phyloP scores from a whole-genome alignment of 2,888 invertebrate genomes.

The Spodoptera exigua region DNA sequence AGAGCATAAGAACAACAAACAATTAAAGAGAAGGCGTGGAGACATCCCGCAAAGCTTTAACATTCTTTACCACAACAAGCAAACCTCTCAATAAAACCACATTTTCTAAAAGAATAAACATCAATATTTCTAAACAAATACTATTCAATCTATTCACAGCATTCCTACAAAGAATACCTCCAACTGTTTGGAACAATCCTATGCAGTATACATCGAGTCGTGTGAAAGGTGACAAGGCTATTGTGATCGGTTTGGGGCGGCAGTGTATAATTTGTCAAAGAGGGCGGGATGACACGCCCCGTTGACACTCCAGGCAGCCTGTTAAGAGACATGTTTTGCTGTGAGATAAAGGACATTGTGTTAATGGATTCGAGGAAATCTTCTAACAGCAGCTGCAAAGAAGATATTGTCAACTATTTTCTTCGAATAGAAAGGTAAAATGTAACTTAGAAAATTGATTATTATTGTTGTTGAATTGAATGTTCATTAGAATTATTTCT shows the following conservation, averaged over 20 bases:
- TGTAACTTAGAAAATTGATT: too few relatives aligned
- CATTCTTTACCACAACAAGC: conserved; percentile 8
- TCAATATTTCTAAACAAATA: conserved; percentile 43
- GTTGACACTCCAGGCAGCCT: conserved; percentile 70
- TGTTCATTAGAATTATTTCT: too few relatives aligned
- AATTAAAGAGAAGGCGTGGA: conserved; percentile 6
- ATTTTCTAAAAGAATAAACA: conserved; percentile 26
- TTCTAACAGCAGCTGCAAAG: neutral
- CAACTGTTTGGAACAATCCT: conserved; percentile 42
- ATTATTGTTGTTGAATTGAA: too few relatives aligned
- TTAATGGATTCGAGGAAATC: conserved; percentile 1
- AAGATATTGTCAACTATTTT: neutral
- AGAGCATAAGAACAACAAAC: neutral
- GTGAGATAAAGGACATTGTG: conserved; percentile 29
- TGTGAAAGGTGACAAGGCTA: conserved; percentile 39
- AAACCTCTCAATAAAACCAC: conserved; percentile 15
- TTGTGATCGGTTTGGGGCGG: conserved; percentile 51
- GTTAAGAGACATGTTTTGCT: conserved; percentile 65
- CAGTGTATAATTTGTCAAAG: conserved; percentile 73
- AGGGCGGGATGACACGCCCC: conserved; percentile 79
- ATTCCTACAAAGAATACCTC: conserved; percentile 36
- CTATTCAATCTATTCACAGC: conserved; percentile 20
- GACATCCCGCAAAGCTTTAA: neutral
- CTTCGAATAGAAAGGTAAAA: neutral
- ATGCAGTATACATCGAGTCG: conserved; percentile 39